Evolutionary conservation across 2,113 vertebrate genomes (phyloP), one percentile per base, ranked within the genome.

Genomic region (Irena cyanogastra): DNA sequence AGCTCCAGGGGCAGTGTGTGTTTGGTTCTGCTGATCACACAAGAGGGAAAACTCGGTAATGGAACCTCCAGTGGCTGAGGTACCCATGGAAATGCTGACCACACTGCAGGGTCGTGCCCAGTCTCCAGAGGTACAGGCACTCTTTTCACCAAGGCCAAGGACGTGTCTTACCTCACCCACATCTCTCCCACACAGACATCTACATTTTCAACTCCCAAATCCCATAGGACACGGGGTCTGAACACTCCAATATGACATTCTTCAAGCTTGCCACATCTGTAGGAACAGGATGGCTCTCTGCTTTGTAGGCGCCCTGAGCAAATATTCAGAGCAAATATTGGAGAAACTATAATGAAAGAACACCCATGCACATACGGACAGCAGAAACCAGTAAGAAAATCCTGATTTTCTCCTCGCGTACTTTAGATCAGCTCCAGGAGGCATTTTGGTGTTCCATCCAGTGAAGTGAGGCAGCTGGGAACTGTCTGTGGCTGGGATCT

Each of bases 211-310:
- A 37, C 31, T 80, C 82, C 26, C 60, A 54, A 44, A 78, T 50
- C 21, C 61, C 69, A 78, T 0, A 2, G 37, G 49, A 44, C 79
- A 44, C 0, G 0, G 30, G 24, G n/a, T 89, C 72, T 53, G 64
- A 83, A 54, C 57, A 64, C 31, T 80, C 54, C 23, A 31, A 13
- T 19, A 37, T 8, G 39, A 53, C 21, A 21, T 57, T 88, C 45
- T 71, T 77, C 63, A 59, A 59, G 35, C 69, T 80, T 74, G 88
- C 54, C 60, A 75, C 35, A n/a, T 83, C 50, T 74, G 28, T 23
- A 70, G 72, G 47, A 93, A 83, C 0, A 74, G 24, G 16, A 83
- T 1, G 3, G 49, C 31, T 86, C 45, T 39, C 20, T 81, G 76
- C 50, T 90, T 63, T 50, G 50, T 53, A 56, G 45, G 72, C 53